Evolutionary conservation across 2,113 vertebrate species (phyloP), one percentile per base, ranked within the genome.

Genomic region (Anhinga anhinga): DNA sequence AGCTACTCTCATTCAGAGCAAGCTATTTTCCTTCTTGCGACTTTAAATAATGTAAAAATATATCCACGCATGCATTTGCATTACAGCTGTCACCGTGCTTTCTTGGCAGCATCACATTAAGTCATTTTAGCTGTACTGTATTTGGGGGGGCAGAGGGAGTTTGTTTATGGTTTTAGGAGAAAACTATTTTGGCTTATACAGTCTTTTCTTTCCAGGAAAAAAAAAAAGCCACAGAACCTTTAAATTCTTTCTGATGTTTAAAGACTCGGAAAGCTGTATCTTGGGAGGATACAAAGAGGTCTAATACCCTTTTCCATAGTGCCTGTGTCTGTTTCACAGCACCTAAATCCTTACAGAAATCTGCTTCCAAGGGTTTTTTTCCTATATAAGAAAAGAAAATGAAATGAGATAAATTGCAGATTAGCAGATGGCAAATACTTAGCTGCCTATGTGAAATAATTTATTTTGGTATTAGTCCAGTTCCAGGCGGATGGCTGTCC

Each of bases 361-460:
- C 66, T 78, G 40, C n/a, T 89, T 85, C 49, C n/a, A 56, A 58
- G 34, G 18, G 0, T 6, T 7, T 90, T 86, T 61, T 20, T 6
- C 10, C 30, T 67, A 29, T 86, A 59, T 93, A 84, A 56, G 83
- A 76, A 85, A 69, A 76, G 26, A 86, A 94, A 97, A 78, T 52
- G 22, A 92, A 91, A 89, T 81, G 15, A 79, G 50, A 55, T 88
- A 81, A 83, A 85, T 71, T 83, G 25, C 55, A 77, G 82, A 94
- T 94, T 86, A 94, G 93, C 86, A 95, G 80, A 97, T 95, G 94
- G 89, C 71, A 89, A 88, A 88, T 72, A 89, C 42, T 88, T 95
- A 97, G 53, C 74, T 70, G 79, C 26, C 83, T 77, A 79, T 88
- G 87, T 59, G 88, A 94, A 95, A 89, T 56, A 45, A 20, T 72